Base-by-base conservation (phyloP, 2,888 invertebrate species). In the Gastrophysa polygoni region DNA sequence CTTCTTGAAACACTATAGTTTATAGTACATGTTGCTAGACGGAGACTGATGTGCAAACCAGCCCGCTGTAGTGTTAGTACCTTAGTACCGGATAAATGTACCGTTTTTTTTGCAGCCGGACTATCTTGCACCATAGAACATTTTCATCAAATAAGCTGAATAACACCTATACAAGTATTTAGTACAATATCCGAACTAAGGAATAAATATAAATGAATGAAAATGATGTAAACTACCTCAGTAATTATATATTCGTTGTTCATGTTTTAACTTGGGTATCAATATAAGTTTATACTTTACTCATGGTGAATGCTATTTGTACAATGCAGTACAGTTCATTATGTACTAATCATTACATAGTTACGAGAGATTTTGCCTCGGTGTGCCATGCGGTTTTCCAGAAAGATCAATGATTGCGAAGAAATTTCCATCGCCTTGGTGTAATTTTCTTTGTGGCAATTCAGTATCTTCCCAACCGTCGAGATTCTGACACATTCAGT, bases 161-260 rank as follows among this genome's bases (percentile, higher is more conserved):
- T 24, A 14, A 44, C 54, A 44, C 43, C 43, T 24, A 21, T 14
- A 54, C 44, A 24, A 54, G 24, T 71, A 70, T 71, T 72, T 72
- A 71, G 69, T 71, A 73, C 69, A 65, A 77, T 80, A 77, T 81
- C 81, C 81, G 79, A 77, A 77, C 81, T 81, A 81, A 81, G 82
- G 63, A 54, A 44, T 63, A 63, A 63, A 47, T 59, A 59, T 63
- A 57, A 55, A 59, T 56, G 32, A 57, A 63, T 57, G 50, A 61
- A 63, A 59, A 79, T 78, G 76, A 68, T 69, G 62, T 79, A 78
- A 81, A 81, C 82, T 82, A 82, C 82, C 82, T 82, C 82, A 82
- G 79, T 82, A 80, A 81, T 81, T 81, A 80, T 81, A 81, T 81
- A 80, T 81, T 80, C 78, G 81, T 80, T 81, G 79, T 81, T 80